These are phyloP conservation scores for Drosophila formosana DNA, from an alignment of 2,888 invertebrate genomes.

Conservation along the genomic window DNA sequence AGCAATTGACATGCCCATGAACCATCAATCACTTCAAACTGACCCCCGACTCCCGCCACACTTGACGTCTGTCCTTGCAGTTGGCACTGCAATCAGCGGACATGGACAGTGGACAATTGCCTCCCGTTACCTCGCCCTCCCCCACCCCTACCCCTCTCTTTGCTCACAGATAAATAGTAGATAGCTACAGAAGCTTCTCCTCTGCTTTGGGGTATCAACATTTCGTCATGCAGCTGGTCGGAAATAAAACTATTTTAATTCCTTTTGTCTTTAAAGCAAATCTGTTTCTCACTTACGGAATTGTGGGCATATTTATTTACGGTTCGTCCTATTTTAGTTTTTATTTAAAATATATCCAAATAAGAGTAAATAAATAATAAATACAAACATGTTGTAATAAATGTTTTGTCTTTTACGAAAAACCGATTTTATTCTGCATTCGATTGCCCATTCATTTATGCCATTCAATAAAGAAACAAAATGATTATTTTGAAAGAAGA, in stretches of 20 bases:
- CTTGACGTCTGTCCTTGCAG: conserved; percentile 43
- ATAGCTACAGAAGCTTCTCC: conserved; percentile 17
- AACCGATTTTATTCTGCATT: too few species aligned
- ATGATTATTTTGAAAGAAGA: too few species aligned
- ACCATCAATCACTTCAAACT: conserved; percentile 75
- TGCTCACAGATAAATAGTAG: conserved; percentile 2
- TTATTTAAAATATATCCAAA: too few species aligned
- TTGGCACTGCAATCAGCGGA: conserved; percentile 66
- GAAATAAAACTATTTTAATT: not conserved
- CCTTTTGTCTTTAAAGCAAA: not conserved
- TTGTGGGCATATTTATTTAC: too few species aligned
- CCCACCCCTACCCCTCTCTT: not conserved
- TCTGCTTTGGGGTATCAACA: conserved; percentile 16
- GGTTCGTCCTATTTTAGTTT: too few species aligned
- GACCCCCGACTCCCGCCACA: conserved; percentile 11
- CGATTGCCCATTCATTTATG: too few species aligned
- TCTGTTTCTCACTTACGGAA: too few species aligned
- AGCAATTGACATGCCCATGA: conserved; percentile 77
- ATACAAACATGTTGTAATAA: too few species aligned
- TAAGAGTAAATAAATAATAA: too few species aligned
- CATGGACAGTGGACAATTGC: conserved; percentile 48
- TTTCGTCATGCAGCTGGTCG: conserved; percentile 15
- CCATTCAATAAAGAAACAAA: too few species aligned
- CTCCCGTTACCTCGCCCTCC: not conserved
- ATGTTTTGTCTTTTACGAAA: too few species aligned